Conservation (phyloP, 2,888 invertebrate species). For the Phyto melanocephala region DNA sequence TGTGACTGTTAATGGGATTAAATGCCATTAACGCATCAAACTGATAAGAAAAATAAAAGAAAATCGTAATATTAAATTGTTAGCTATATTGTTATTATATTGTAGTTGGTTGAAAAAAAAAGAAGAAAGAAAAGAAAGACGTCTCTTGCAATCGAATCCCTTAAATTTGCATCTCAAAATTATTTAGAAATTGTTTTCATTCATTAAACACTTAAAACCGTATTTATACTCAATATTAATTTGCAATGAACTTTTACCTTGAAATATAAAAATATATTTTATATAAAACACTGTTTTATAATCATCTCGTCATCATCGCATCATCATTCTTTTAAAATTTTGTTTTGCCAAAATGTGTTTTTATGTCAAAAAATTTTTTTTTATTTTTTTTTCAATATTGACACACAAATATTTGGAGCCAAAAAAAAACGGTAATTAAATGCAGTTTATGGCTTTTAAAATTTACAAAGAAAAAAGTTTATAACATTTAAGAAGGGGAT, state of each 20-base stretch:
- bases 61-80: neutral
- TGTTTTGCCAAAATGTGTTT: too few relatives aligned
- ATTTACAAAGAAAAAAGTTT: neutral
- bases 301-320: too few relatives aligned
- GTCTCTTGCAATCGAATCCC: too few relatives aligned
- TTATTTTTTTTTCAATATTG: neutral
- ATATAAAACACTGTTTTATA: too few relatives aligned
- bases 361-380: slow-evolving; percentile 4
- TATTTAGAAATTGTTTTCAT: too few relatives aligned
- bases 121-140: too few relatives aligned
- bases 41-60: slow-evolving; percentile 2
- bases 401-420: slow-evolving; percentile 8
- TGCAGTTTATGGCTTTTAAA: slow-evolving; percentile 39
- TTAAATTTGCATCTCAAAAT: too few relatives aligned
- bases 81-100: too few relatives aligned
- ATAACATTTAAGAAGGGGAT: neutral
- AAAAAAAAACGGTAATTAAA: slow-evolving; percentile 38
- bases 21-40: slow-evolving; percentile 50
- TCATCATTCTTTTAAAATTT: too few relatives aligned
- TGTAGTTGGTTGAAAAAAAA: too few relatives aligned
- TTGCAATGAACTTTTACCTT: slow-evolving; percentile 44
- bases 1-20: slow-evolving; percentile 58
- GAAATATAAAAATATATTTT: slow-evolving; percentile 34
- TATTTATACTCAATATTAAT: too few relatives aligned
- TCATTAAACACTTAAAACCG: too few relatives aligned